Percentiles rank a stretch among this genome's conserved stretches.
Evolutionary conservation across 2,797 vertebrate species (phyloP).

Genomic region (Crossoptilon crossoptilon): DNA sequence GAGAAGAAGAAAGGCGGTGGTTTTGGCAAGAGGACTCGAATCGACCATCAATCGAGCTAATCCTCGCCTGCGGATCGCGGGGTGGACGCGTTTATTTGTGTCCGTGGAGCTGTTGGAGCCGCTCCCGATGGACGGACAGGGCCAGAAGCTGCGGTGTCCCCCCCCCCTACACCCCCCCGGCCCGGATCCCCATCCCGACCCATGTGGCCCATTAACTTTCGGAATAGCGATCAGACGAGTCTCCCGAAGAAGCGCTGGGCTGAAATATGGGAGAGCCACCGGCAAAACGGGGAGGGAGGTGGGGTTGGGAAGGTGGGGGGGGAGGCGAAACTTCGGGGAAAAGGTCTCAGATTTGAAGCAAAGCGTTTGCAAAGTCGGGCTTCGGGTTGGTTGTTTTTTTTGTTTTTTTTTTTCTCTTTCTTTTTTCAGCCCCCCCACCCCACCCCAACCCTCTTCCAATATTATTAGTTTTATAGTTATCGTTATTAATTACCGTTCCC

Average conservation of each 20-base stretch:
- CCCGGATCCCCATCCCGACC: not conserved
- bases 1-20: slow-evolving; percentile 42
- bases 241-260: not conserved
- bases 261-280: slow-evolving; percentile 4
- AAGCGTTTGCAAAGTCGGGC: not conserved
- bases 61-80: not conserved
- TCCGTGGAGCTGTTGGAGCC: not conserved
- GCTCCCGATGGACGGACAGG: not conserved
- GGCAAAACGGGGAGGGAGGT: not conserved
- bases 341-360: not conserved
- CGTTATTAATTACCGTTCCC: too few species aligned
- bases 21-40: slow-evolving; percentile 58
- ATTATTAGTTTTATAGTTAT: too few species aligned
- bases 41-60: not conserved
- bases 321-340: not conserved
- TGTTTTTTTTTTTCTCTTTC: too few species aligned
- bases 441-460: too few species aligned
- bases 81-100: not conserved
- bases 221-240: slow-evolving; percentile 1
- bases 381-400: not conserved
- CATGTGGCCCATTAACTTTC: not conserved
- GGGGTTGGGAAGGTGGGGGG: fast-evolving
- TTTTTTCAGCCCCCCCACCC: too few species aligned
- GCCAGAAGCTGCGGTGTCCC: not conserved
- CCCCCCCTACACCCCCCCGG: not conserved